Percentiles rank a stretch among this genome's conserved stretches.
Conservation (phyloP, 2,113 vertebrate species). For the Buteo buteo region DNA sequence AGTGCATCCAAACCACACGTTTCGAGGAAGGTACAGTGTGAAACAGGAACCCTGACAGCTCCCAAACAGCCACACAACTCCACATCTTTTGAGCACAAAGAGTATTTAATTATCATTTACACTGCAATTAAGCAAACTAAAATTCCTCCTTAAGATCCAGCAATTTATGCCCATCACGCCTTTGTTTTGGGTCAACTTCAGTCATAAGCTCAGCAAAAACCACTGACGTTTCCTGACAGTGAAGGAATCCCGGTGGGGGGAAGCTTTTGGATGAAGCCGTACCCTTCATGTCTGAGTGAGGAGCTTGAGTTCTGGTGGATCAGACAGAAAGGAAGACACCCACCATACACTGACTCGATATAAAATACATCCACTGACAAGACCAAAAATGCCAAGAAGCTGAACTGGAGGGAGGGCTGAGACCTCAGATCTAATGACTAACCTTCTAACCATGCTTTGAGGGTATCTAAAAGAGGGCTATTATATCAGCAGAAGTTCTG, state of each 20-base stretch:
- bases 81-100: neutral
- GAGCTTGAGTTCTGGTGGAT: neutral
- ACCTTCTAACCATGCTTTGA: neutral
- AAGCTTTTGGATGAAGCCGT: neutral
- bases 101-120: rapidly evolving
- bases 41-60: neutral
- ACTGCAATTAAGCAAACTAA: neutral
- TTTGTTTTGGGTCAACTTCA: neutral
- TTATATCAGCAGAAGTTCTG: neutral
- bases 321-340: neutral
- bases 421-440: neutral
- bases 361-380: neutral
- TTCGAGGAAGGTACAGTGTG: neutral
- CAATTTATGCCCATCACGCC: neutral
- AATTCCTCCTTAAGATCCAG: neutral
- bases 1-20: rapidly evolving
- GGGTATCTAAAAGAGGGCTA: neutral
- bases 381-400: neutral
- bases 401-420: neutral
- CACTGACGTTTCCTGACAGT: rapidly evolving
- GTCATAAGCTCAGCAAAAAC: neutral
- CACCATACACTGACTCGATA: neutral
- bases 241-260: rapidly evolving
- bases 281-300: neutral
- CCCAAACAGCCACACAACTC: neutral